Evolutionary conservation across 1,140 invertebrate species (phyloP).

Genomic region (Drosophila ogumai): DNA sequence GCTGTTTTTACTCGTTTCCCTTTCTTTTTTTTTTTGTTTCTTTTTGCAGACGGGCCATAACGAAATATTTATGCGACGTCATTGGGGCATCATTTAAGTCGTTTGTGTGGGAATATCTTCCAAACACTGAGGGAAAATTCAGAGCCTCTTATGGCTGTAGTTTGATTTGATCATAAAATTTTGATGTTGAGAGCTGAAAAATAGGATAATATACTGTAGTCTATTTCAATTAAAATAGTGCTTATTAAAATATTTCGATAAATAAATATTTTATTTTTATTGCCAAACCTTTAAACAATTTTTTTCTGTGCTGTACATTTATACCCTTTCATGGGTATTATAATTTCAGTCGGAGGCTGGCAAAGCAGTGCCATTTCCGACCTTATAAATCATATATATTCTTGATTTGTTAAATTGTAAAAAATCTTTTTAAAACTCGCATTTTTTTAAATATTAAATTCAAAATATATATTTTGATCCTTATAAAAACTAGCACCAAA

Average conservation of each 20-base stretch:
- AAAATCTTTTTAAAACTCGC: no score
- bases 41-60: conserved; percentile 52
- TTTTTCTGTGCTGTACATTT: background rate
- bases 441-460: no score
- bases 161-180: no score
- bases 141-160: background rate
- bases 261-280: background rate
- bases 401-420: no score
- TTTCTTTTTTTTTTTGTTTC: background rate
- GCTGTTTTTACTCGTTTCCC: conserved; percentile 19
- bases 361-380: no score
- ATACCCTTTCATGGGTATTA: no score
- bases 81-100: conserved; percentile 80
- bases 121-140: conserved; percentile 13
- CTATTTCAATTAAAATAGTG: background rate
- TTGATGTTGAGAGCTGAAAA: background rate
- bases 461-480: no score
- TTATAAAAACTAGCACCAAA: no score
- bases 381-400: no score
- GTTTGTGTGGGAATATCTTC: conserved; percentile 32
- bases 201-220: no score
- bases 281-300: background rate
- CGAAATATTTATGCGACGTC: conserved; percentile 78
- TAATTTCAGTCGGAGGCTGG: no score
- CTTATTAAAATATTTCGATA: background rate